Base-by-base conservation (phyloP, 2,797 vertebrate species). In the Bothrops alternatus region DNA sequence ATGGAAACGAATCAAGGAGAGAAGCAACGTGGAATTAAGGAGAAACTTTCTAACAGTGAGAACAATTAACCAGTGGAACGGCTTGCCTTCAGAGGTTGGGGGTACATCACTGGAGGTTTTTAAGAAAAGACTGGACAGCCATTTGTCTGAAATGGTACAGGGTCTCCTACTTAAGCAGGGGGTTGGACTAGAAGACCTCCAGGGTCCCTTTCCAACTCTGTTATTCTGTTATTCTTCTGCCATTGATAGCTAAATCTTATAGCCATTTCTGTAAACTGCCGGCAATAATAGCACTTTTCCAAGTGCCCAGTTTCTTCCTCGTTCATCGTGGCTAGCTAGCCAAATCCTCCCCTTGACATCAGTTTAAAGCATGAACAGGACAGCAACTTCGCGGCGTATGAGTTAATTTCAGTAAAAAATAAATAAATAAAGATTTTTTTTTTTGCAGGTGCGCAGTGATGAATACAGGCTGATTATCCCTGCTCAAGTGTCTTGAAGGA, bases 401-500 rank as follows among this genome's bases (percentile, higher is more conserved):
- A 60, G 20, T 90, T 94, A 82, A 88, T 94, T 93, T 93, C 0
- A 7, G 88, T 87, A 42, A 42, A 42, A 42, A 42, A n/a, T n/a
- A n/a, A n/a, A n/a, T n/a, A 42, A 42, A 42, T n/a, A 42, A 42
- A 2, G 3, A 3, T 42, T 90, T 88, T 28, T 32, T 14, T 6
- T 0, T 86, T 56, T 94, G 96, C 97, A 97, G 97, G 96, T 97
- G 96, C 94, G 65, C 26, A 90, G 87, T 28, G 95, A 93, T 97
- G 97, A 97, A 97, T 96, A 92, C 73, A 85, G 91, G 90, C 94
- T 97, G 94, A 97, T 97, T 96, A 96, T 92, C 87, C 86, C 20
- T 78, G 91, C 90, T 88, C 60, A 95, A 94, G 90, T 92, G 86
- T 94, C 94, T 93, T 89, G 87, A 91, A 60, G 87, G 86, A 91